Conservation (phyloP, 2,113 vertebrate species). For the Petroica traversi region DNA sequence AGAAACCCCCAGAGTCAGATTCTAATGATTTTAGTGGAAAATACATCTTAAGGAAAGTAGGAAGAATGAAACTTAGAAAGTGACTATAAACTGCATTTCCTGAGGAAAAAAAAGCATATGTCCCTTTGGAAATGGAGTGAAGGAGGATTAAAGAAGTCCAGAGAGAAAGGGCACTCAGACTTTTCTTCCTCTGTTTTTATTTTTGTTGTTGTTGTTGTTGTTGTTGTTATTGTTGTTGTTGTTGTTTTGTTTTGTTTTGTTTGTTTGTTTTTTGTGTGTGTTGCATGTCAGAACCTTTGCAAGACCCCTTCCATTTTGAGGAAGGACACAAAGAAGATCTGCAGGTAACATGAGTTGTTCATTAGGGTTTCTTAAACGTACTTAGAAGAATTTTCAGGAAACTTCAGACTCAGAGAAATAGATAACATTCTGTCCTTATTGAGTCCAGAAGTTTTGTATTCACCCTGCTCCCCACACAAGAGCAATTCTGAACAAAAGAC, state of each 20-base stretch:
- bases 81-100: not conserved
- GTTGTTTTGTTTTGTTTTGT: too few species aligned
- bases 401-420: not conserved
- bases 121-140: not conserved
- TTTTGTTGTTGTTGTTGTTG: too few species aligned
- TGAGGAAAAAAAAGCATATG: not conserved
- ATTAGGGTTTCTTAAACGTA: not conserved
- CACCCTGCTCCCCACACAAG: not conserved
- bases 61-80: not conserved
- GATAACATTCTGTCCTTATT: not conserved
- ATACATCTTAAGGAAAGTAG: not conserved
- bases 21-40: not conserved
- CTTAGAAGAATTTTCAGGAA: not conserved
- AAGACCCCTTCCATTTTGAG: not conserved
- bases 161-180: not conserved
- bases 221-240: too few species aligned
- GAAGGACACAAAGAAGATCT: not conserved
- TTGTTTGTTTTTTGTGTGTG: too few species aligned
- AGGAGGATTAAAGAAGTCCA: not conserved
- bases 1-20: not conserved
- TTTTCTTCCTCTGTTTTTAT: not conserved
- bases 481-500: not conserved
- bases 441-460: fast-evolving
- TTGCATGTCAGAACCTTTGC: not conserved
- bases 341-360: not conserved